Evolutionary conservation across 1,140 invertebrate genomes (phyloP).

Genomic region (Diuraphis noxia): DNA sequence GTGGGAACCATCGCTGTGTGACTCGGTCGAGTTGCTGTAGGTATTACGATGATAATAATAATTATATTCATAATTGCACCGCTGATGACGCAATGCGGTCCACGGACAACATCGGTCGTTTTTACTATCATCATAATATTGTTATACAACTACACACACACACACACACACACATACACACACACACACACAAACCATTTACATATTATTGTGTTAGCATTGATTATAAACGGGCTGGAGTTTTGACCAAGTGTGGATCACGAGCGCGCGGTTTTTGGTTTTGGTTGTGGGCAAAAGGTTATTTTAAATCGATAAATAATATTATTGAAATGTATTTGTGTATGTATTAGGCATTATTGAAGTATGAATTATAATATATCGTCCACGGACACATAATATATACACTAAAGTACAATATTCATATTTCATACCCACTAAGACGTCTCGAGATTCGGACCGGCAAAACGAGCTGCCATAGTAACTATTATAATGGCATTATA

Average conservation of each 20-base stretch:
- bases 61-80: conserved; percentile 3
- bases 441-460: background rate
- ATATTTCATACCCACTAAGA: no score
- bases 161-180: background rate
- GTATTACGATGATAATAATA: background rate
- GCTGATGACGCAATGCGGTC: background rate
- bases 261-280: background rate
- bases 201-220: background rate
- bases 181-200: background rate
- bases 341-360: background rate
- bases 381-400: background rate
- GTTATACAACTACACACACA: background rate
- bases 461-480: background rate
- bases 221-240: background rate
- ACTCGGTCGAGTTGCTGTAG: background rate
- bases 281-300: background rate
- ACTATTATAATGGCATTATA: background rate
- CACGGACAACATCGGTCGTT: background rate
- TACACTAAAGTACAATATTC: background rate
- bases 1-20: background rate
- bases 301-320: background rate
- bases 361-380: background rate
- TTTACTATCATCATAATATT: background rate
- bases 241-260: background rate
- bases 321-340: background rate